phyloP scores from a whole-genome alignment of 30 jellyfish, hydroid and myxozoan species.

The Hydra vulgaris region DNA sequence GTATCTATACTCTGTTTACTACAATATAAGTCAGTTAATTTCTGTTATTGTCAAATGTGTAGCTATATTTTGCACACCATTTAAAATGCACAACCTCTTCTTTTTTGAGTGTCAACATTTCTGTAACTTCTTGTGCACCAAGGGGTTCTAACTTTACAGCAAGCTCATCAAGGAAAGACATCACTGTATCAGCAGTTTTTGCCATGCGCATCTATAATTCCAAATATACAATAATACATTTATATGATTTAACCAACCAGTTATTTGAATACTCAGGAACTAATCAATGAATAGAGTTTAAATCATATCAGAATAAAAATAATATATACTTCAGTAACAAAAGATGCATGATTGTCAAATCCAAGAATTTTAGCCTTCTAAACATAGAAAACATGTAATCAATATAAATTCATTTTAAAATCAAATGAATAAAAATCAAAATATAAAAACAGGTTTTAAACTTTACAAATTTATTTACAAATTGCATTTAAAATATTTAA shows the following conservation, averaged over 20 bases:
- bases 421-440: no score
- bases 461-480: no score
- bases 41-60: slow-evolving; percentile 46
- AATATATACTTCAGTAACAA: slow-evolving; percentile 43
- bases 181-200: slow-evolving; percentile 70
- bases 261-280: not conserved
- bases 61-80: slow-evolving; percentile 38
- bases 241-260: not conserved
- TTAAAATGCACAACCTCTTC: slow-evolving; percentile 31
- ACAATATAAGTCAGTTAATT: slow-evolving; percentile 15
- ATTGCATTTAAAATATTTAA: no score
- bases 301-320: not conserved
- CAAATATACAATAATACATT: not conserved
- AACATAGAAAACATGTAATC: no score
- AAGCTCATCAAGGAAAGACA: slow-evolving; percentile 46
- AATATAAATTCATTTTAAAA: not conserved
- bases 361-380: slow-evolving; percentile 39
- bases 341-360: slow-evolving; percentile 75
- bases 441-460: no score
- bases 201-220: slow-evolving; percentile 67
- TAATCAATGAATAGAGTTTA: not conserved
- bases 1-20: slow-evolving; percentile 39
- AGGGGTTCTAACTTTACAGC: slow-evolving; percentile 43
- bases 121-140: slow-evolving; percentile 52
- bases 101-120: slow-evolving; percentile 42